A percentile compares a stretch with the other conserved stretches of the same genome.
Conservation (phyloP, 2,888 invertebrate species). For the Sinelater perroti region DNA sequence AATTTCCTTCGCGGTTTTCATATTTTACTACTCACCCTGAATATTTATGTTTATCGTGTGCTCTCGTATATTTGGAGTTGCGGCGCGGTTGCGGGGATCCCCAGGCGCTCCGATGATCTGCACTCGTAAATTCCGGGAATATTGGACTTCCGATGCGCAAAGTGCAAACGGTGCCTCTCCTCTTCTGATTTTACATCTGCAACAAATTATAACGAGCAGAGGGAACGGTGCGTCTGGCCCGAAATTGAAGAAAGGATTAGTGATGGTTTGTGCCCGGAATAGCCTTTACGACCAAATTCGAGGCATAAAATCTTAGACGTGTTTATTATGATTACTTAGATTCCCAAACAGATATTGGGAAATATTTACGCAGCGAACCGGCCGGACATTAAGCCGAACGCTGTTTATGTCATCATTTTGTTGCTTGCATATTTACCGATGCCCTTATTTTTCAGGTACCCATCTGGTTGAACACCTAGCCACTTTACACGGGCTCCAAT, state of each 20-base stretch:
- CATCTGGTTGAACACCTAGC: background rate
- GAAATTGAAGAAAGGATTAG: constrained; percentile 16
- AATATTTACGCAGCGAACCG: constrained; percentile 41
- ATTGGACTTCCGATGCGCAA: constrained; percentile 2
- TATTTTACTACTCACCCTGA: constrained; percentile 52
- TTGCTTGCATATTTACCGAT: too few relatives aligned
- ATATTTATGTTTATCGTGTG: constrained; percentile 50
- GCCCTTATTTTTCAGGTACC: background rate
- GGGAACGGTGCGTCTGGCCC: too few relatives aligned
- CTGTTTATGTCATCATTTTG: background rate
- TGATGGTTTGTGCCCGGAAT: constrained; percentile 21
- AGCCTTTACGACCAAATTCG: constrained; percentile 49
- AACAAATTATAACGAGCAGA: too few relatives aligned
- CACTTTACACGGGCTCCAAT: too few relatives aligned
- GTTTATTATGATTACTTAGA: constrained; percentile 53
- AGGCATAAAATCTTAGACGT: constrained; percentile 50
- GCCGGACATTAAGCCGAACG: background rate
- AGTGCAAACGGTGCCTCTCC: background rate
- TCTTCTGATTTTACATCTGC: background rate
- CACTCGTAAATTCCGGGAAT: constrained; percentile 14
- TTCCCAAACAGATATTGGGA: constrained; percentile 49
- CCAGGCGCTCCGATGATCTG: background rate
- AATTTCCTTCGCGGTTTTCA: constrained; percentile 52
- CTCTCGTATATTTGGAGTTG: constrained; percentile 32
- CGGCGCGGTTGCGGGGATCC: constrained; percentile 25